Conservation (phyloP, 2,113 vertebrate genomes). For the Cinclus cinclus region DNA sequence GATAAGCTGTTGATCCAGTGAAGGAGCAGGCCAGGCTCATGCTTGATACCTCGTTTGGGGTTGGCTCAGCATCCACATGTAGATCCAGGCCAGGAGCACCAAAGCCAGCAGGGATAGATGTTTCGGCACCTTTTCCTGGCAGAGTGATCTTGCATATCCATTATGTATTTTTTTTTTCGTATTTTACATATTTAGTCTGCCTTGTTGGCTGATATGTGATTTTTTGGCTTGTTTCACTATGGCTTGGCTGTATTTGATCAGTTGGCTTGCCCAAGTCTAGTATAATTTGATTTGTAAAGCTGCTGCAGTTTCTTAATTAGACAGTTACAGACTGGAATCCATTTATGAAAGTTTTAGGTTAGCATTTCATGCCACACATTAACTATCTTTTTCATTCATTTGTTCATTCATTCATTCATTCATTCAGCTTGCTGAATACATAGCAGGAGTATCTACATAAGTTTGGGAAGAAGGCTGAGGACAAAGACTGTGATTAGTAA, state of each 20-base stretch:
- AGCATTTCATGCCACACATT: not conserved
- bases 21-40: not conserved
- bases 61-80: not conserved
- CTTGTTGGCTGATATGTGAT: not conserved
- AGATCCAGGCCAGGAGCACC: not conserved
- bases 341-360: not conserved
- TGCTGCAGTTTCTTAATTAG: conserved; percentile 1
- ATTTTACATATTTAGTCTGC: conserved; percentile 28
- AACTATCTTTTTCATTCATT: not conserved
- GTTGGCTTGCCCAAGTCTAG: not conserved
- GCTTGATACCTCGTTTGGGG: not conserved
- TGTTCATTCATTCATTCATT: not conserved
- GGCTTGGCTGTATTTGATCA: not conserved
- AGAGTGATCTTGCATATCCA: not conserved
- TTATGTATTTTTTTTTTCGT: conserved; percentile 40
- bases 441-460: not conserved
- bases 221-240: conserved; percentile 31
- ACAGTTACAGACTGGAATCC: not conserved
- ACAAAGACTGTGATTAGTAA: not conserved
- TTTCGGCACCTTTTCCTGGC: conserved; percentile 30
- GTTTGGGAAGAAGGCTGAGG: not conserved
- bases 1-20: not conserved
- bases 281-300: conserved; percentile 17
- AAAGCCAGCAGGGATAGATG: not conserved
- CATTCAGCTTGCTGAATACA: not conserved